Evolutionary conservation across 2,797 vertebrate genomes (phyloP).

Genomic region (Poecile montanus): DNA sequence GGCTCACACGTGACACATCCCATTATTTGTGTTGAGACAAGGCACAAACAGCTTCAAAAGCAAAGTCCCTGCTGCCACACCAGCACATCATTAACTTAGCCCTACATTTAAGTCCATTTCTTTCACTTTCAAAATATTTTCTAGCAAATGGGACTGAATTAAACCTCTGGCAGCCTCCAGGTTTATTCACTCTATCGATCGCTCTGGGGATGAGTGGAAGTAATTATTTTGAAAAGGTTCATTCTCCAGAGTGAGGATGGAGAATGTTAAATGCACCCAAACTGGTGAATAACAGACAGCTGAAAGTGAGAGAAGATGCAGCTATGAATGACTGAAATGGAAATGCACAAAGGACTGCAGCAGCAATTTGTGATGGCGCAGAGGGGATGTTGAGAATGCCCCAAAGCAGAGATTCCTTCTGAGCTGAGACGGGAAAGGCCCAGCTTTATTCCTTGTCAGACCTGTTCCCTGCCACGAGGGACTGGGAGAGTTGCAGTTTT

Average conservation of each 20-base stretch:
- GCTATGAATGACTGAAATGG: neutral
- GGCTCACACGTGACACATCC: neutral
- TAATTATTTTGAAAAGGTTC: constrained; percentile 51
- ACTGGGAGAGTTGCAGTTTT: neutral
- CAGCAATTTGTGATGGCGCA: neutral
- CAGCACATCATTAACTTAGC: neutral
- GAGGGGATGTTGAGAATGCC: neutral
- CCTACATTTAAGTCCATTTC: neutral
- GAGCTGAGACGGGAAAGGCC: neutral
- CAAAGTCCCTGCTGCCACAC: neutral
- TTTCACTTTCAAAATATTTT: neutral
- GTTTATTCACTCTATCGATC: constrained; percentile 28
- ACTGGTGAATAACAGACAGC: neutral
- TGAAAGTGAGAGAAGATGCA: neutral
- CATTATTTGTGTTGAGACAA: accelerated
- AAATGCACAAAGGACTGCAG: neutral
- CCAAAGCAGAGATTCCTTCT: neutral
- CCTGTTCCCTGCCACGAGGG: accelerated
- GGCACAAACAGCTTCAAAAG: neutral
- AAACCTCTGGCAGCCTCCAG: neutral
- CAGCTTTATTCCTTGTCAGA: neutral
- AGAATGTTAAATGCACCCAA: neutral
- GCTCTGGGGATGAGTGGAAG: constrained; percentile 17
- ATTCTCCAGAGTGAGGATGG: constrained; percentile 4
- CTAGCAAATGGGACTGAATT: neutral